A percentile compares a stretch with the other conserved stretches of the same genome.
phyloP scores from a whole-genome alignment of 2,113 vertebrate species.

The Rhinichthys klamathensis region DNA sequence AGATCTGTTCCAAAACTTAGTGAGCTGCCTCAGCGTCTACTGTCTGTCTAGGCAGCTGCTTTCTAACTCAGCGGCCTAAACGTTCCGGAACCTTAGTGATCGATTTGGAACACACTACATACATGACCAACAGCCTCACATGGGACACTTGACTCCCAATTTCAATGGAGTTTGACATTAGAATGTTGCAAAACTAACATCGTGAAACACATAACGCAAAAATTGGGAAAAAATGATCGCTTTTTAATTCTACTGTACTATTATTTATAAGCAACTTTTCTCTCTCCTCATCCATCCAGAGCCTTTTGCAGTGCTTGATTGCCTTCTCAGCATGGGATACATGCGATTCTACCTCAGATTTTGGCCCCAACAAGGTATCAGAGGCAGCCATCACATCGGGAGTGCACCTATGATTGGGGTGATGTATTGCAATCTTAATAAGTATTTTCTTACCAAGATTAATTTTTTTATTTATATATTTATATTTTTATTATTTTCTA shows the following conservation, averaged over 20 bases:
- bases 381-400: neutral
- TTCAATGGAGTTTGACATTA: neutral
- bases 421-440: neutral
- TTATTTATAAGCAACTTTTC: neutral
- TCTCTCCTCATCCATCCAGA: neutral
- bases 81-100: neutral
- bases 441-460: neutral
- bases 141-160: neutral
- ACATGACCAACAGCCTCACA: neutral
- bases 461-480: neutral
- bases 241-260: neutral
- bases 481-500: neutral
- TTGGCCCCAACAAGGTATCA: neutral
- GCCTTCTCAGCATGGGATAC: neutral
- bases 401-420: neutral
- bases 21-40: neutral
- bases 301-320: neutral
- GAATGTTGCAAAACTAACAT: neutral
- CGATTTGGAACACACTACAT: neutral
- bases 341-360: neutral
- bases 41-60: neutral
- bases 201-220: neutral
- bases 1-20: conserved; percentile 35
- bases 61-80: neutral
- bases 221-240: neutral